phyloP scores from a whole-genome alignment of 2,888 invertebrate species.

The Clivina fossor region DNA sequence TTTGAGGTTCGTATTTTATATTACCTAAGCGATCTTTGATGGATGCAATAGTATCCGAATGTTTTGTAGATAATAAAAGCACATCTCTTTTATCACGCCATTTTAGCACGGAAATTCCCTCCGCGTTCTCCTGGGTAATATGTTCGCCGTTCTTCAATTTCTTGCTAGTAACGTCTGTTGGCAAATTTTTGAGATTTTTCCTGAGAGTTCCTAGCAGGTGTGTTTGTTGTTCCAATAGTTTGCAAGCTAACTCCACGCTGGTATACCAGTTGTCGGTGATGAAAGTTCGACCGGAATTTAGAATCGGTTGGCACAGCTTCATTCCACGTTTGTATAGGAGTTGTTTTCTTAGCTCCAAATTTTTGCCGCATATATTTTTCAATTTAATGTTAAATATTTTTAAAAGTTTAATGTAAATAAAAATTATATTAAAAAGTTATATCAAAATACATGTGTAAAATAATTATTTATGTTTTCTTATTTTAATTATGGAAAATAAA shows the following conservation, averaged over 20 bases:
- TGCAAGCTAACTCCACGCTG: conserved; percentile 38
- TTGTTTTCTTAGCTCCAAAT: not conserved
- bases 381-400: not conserved
- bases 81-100: conserved; percentile 43
- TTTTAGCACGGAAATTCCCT: conserved; percentile 39
- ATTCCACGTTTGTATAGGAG: too few relatives aligned
- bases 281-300: conserved; percentile 16
- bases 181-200: conserved; percentile 40
- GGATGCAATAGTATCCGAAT: conserved; percentile 35
- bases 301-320: conserved; percentile 1
- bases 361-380: conserved; percentile 10
- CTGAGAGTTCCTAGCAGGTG: conserved; percentile 41
- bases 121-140: conserved; percentile 38
- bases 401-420: too few relatives aligned
- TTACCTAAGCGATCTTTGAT: conserved; percentile 35
- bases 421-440: too few relatives aligned
- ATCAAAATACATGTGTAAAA: too few relatives aligned
- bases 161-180: conserved; percentile 28
- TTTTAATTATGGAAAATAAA: too few relatives aligned
- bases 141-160: conserved; percentile 42
- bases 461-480: too few relatives aligned
- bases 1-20: conserved; percentile 24
- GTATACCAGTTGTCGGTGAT: conserved; percentile 38
- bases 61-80: conserved; percentile 42
- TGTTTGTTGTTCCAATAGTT: conserved; percentile 36